These are phyloP conservation scores for Adelphocoris suturalis DNA, from an alignment of 2,888 invertebrate genomes.

Conservation along the genomic window DNA sequence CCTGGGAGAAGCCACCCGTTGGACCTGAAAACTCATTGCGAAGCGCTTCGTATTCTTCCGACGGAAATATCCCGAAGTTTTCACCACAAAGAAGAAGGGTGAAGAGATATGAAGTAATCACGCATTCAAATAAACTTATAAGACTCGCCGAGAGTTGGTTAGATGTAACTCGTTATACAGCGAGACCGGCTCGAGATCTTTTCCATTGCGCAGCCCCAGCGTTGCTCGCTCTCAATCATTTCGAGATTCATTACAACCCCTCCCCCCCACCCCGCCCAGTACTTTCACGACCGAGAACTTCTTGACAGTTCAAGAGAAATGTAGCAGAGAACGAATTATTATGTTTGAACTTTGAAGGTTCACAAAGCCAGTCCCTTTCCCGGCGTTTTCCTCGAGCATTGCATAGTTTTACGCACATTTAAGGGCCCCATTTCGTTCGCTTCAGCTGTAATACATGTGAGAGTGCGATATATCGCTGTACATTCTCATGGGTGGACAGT, in stretches of 20 bases:
- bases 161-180: constrained; percentile 21
- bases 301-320: constrained; percentile 4
- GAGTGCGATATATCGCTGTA: no score
- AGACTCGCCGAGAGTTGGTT: not conserved
- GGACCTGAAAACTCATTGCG: no score
- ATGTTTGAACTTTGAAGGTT: constrained; percentile 18
- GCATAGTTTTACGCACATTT: not conserved
- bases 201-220: not conserved
- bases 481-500: no score
- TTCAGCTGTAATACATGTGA: no score
- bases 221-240: not conserved
- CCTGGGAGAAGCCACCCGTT: no score
- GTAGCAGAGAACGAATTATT: not conserved
- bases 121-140: not conserved
- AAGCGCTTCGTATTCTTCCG: not conserved
- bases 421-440: no score
- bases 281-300: not conserved
- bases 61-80: not conserved
- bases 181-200: not conserved
- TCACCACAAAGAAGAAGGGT: not conserved
- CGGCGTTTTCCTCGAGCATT: not conserved
- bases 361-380: not conserved
- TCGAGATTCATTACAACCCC: constrained; percentile 1
- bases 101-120: constrained; percentile 8
- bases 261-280: not conserved